A percentile compares a stretch with the other conserved stretches of the same genome.
Evolutionary conservation across 1,140 invertebrate species (phyloP).

Genomic region (Saccostrea echinata): DNA sequence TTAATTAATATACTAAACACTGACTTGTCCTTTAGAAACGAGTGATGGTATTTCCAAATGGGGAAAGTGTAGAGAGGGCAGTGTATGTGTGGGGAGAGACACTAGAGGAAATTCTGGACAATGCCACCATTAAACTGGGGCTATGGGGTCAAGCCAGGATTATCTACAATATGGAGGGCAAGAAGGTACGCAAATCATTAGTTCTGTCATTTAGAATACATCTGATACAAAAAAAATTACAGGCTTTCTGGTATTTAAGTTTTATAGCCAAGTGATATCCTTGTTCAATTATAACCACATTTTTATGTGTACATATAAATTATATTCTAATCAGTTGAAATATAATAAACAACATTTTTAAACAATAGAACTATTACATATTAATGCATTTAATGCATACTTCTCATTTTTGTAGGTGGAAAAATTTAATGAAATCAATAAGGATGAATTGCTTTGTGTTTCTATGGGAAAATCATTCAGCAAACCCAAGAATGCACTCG

Average conservation of each 20-base stretch:
- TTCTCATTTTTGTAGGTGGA: conserved; percentile 67
- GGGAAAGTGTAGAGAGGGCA: conserved; percentile 74
- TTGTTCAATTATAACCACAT: not conserved
- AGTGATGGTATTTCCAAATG: conserved; percentile 77
- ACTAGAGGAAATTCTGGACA: conserved; percentile 75
- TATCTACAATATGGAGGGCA: conserved; percentile 75
- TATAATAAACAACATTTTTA: too few species aligned
- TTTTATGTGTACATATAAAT: conserved; percentile 11
- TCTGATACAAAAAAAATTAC: too few species aligned
- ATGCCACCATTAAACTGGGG: conserved; percentile 73
- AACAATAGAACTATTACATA: too few species aligned
- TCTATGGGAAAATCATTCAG: conserved; percentile 74
- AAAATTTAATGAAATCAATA: conserved; percentile 71
- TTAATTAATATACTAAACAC: not conserved
- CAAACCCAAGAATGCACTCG: conserved; percentile 58
- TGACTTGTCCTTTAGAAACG: conserved; percentile 72
- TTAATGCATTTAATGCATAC: too few species aligned
- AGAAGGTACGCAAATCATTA: conserved; percentile 64
- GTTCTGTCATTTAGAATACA: too few species aligned
- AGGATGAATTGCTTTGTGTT: conserved; percentile 75
- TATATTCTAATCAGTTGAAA: too few species aligned
- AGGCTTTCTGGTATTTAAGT: too few species aligned
- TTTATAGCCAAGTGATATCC: not conserved
- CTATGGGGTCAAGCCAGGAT: conserved; percentile 75
- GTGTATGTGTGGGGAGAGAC: conserved; percentile 77